phyloP scores from a whole-genome alignment of 2,113 vertebrate genomes.

The Penelope pileata region DNA sequence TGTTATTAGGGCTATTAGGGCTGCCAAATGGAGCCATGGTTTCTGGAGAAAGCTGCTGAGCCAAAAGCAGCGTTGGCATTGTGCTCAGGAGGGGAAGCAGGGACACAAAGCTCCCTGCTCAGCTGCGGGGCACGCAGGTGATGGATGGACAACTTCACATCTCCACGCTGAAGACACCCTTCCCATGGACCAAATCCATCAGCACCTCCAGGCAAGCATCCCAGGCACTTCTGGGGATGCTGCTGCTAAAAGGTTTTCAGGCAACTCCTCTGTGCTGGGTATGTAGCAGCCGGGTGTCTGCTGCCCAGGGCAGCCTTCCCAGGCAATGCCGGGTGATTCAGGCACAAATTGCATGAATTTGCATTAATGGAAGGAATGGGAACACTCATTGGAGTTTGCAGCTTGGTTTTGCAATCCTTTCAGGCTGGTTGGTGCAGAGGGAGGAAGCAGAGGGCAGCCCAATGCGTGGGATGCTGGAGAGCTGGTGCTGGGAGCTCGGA shows the following conservation, averaged over 20 bases:
- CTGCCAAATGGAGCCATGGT: rapidly evolving
- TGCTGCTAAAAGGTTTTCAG: background rate
- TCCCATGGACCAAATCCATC: background rate
- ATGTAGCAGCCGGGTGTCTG: background rate
- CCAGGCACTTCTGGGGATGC: background rate
- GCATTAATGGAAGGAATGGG: background rate
- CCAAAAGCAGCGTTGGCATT: rapidly evolving
- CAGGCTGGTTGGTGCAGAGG: background rate
- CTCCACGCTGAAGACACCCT: background rate
- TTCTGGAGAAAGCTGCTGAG: background rate
- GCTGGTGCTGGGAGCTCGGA: background rate
- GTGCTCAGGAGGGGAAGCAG: background rate
- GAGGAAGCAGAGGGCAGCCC: background rate
- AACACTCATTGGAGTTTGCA: background rate
- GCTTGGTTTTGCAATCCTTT: background rate
- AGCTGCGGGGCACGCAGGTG: background rate
- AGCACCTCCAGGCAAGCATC: background rate
- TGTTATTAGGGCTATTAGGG: background rate
- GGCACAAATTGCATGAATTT: background rate
- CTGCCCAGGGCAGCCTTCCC: background rate
- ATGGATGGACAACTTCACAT: background rate
- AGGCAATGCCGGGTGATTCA: background rate
- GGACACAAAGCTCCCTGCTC: background rate
- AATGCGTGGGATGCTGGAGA: too few relatives aligned
- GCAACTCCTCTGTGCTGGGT: background rate